phyloP scores from a whole-genome alignment of 1,140 invertebrate species.

The Temnothorax curvispinosus region DNA sequence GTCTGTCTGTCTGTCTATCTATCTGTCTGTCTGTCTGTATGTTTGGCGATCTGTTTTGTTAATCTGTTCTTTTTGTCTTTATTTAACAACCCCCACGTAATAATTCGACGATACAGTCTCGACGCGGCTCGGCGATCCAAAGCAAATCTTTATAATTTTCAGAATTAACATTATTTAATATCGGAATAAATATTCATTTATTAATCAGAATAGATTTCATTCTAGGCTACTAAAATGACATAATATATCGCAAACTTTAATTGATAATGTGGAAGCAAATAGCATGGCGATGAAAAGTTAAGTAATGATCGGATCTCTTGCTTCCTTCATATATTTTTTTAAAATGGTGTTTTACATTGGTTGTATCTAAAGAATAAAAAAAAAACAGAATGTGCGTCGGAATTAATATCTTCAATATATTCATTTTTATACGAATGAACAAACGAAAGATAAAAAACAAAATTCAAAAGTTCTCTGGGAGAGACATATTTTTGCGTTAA shows the following conservation, averaged over 20 bases:
- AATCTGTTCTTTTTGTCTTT: slow-evolving; percentile 45
- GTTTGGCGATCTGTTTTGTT: slow-evolving; percentile 73
- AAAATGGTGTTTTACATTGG: not conserved
- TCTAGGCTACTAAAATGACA: not conserved
- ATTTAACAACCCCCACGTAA: slow-evolving; percentile 60
- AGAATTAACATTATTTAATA: not conserved
- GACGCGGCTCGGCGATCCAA: not conserved
- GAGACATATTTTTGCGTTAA: not conserved
- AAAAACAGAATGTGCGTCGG: not conserved
- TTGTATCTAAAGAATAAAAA: not conserved
- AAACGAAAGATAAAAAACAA: not conserved
- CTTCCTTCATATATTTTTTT: not conserved
- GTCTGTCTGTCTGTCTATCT: slow-evolving; percentile 72
- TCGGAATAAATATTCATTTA: not conserved
- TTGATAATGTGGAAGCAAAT: not conserved
- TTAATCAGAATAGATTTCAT: not conserved
- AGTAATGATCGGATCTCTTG: not conserved
- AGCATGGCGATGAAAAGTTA: not conserved
- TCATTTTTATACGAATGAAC: not conserved
- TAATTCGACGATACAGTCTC: slow-evolving; percentile 65
- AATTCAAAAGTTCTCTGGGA: not conserved
- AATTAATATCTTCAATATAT: not conserved
- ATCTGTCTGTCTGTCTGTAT: slow-evolving; percentile 66
- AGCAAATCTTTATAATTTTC: not conserved
- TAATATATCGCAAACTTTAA: not conserved